Evolutionary conservation across 2,113 vertebrate genomes (phyloP).

Genomic region (Paramormyrops kingsleyae): DNA sequence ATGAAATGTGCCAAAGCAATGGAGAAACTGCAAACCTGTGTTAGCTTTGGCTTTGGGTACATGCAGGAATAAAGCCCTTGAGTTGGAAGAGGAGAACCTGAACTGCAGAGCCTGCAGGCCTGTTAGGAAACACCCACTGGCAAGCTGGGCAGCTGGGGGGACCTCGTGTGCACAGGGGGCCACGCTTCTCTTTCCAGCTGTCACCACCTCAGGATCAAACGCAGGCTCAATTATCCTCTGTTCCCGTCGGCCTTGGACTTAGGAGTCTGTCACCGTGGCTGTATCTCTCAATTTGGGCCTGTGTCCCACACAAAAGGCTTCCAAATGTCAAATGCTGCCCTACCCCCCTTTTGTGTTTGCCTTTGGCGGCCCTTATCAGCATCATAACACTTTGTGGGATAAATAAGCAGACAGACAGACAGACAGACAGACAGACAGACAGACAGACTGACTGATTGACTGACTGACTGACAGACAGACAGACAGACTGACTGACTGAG

Average conservation of each 20-base stretch:
- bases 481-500: too few relatives aligned
- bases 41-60: background rate
- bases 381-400: background rate
- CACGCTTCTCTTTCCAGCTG: background rate
- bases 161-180: conserved; percentile 9
- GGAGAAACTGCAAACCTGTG: background rate
- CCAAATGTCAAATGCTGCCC: background rate
- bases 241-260: background rate
- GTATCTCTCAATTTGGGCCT: conserved; percentile 3
- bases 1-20: background rate
- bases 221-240: conserved; percentile 15
- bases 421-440: too few relatives aligned
- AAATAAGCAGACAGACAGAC: background rate
- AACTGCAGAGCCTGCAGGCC: background rate
- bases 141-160: background rate
- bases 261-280: conserved; percentile 3
- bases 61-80: background rate
- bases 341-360: background rate
- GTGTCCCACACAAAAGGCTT: background rate
- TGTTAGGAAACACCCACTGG: background rate
- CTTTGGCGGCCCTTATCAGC: background rate
- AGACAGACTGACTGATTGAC: too few relatives aligned
- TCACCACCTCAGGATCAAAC: conserved; percentile 7
- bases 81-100: background rate
- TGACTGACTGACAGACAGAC: too few relatives aligned